Conservation (phyloP, 2,797 vertebrate species). For the Dendrocincla fuliginosa region DNA sequence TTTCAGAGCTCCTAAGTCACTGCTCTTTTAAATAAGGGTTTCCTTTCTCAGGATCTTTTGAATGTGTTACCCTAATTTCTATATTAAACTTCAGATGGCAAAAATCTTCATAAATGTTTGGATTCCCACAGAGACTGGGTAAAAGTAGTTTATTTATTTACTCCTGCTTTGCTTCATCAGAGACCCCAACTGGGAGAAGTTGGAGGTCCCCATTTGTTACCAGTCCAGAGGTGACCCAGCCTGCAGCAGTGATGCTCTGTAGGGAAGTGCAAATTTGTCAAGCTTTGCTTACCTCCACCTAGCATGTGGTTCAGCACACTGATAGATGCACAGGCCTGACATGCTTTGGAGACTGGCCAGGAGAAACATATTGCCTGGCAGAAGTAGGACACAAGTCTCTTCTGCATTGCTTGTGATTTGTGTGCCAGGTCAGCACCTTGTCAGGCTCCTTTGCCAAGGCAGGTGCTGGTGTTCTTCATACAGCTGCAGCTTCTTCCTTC, state of each 20-base stretch:
- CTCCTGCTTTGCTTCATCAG: neutral
- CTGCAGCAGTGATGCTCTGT: neutral
- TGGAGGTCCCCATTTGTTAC: neutral
- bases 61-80: neutral
- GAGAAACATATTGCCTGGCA: neutral
- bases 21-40: neutral
- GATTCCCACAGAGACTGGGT: neutral
- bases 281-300: neutral
- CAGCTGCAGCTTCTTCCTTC: neutral
- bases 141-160: neutral
- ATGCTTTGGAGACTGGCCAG: neutral
- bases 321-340: neutral
- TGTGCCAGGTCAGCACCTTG: neutral
- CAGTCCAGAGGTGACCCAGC: neutral
- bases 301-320: neutral
- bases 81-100: neutral
- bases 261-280: neutral
- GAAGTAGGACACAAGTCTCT: neutral
- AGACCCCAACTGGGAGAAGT: neutral
- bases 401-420: neutral
- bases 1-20: neutral
- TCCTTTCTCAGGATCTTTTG: neutral
- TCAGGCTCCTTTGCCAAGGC: accelerated
- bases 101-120: neutral
- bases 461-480: neutral